Percentiles rank a stretch among this genome's conserved stretches.
Conservation (phyloP, 2,888 invertebrate species). For the Nycteola revayana region DNA sequence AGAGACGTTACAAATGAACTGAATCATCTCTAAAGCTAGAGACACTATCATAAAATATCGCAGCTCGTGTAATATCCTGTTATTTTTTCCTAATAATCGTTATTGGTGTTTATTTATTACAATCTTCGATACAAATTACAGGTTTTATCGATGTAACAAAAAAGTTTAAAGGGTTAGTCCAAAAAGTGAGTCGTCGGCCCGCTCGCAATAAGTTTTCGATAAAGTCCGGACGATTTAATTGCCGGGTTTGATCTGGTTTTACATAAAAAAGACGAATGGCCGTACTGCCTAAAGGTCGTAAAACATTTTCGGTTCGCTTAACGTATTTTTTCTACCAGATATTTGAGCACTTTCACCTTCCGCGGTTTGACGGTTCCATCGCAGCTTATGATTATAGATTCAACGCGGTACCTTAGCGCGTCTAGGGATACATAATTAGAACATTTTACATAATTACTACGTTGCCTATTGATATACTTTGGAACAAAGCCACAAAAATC, state of each 20-base stretch:
- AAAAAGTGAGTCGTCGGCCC: constrained; percentile 80
- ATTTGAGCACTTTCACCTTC: constrained; percentile 73
- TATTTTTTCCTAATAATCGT: constrained; percentile 81
- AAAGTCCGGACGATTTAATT: constrained; percentile 80
- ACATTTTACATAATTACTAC: constrained; percentile 65
- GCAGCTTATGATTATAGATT: constrained; percentile 58
- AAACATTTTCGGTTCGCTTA: constrained; percentile 67
- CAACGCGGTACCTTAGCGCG: constrained; percentile 47
- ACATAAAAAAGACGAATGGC: constrained; percentile 81
- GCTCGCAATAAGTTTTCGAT: constrained; percentile 82
- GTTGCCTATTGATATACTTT: constrained; percentile 37
- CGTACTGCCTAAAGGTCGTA: constrained; percentile 69
- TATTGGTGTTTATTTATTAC: constrained; percentile 82
- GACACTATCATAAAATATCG: constrained; percentile 68
- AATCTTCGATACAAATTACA: constrained; percentile 76
- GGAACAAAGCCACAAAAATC: no score
- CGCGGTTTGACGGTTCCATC: constrained; percentile 39
- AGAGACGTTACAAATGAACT: constrained; percentile 75
- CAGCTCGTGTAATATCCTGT: constrained; percentile 74
- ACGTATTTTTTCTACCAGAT: constrained; percentile 64
- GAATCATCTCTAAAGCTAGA: constrained; percentile 56
- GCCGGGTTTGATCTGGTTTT: constrained; percentile 80
- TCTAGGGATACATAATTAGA: constrained; percentile 59
- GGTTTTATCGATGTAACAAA: constrained; percentile 76
- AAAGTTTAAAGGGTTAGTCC: constrained; percentile 78